Evolutionary conservation across 1,140 invertebrate genomes (phyloP).

Genomic region (Caerostris extrusa): DNA sequence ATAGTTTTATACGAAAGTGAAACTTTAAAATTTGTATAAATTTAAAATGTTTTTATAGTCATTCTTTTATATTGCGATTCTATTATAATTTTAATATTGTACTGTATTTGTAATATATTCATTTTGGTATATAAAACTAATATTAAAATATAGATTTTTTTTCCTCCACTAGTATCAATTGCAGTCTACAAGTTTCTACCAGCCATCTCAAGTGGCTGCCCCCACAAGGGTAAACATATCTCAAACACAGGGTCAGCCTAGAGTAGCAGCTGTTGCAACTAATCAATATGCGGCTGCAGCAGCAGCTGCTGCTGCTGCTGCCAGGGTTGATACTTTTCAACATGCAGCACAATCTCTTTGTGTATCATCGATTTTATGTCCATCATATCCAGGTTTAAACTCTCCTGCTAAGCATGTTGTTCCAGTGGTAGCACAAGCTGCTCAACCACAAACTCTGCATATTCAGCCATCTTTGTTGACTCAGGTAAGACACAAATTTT

Average conservation of each 20-base stretch:
- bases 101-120: too few relatives aligned
- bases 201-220: conserved; percentile 79
- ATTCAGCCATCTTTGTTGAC: conserved; percentile 82
- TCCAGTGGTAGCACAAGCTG: conserved; percentile 88
- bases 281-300: conserved; percentile 85
- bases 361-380: conserved; percentile 95
- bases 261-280: conserved; percentile 83
- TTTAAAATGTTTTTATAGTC: too few relatives aligned
- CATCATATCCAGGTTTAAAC: conserved; percentile 90
- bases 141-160: not conserved
- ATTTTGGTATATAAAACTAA: too few relatives aligned
- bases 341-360: conserved; percentile 87
- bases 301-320: conserved; percentile 86
- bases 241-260: conserved; percentile 79
- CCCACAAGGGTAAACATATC: conserved; percentile 80
- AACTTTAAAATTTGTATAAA: too few relatives aligned
- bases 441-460: conserved; percentile 86
- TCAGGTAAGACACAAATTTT: conserved; percentile 79
- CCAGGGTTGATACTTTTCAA: conserved; percentile 86
- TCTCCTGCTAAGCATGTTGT: conserved; percentile 94
- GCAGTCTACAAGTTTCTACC: conserved; percentile 85
- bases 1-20: too few relatives aligned
- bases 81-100: too few relatives aligned
- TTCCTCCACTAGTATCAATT: conserved; percentile 89
- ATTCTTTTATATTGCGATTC: too few relatives aligned